Percentiles rank a stretch among this genome's conserved stretches.
Conservation (phyloP, 2,888 invertebrate species). For the Deroplatys truncata region DNA sequence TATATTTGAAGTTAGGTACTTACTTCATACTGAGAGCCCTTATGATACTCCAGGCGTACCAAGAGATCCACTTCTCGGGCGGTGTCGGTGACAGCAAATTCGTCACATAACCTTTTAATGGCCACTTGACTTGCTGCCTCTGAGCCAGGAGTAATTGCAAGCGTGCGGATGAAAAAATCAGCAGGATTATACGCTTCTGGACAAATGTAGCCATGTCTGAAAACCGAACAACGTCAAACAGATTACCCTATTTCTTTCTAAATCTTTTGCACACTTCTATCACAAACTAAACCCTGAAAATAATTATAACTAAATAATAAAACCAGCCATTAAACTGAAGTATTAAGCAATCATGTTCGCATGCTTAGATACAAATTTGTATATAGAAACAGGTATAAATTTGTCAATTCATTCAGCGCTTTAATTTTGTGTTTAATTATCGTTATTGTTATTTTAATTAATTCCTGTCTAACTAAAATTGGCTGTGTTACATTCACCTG, state of each 20-base stretch:
- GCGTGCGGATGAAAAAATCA: constrained; percentile 80
- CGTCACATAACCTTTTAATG: constrained; percentile 69
- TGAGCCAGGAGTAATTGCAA: constrained; percentile 74
- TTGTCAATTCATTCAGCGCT: too few relatives aligned
- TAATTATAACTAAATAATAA: too few relatives aligned
- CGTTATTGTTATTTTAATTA: too few relatives aligned
- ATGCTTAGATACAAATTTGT: too few relatives aligned
- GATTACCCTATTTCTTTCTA: too few relatives aligned
- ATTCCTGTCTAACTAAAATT: too few relatives aligned
- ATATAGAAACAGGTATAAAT: too few relatives aligned
- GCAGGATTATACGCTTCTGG: constrained; percentile 85
- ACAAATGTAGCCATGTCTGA: constrained; percentile 68
- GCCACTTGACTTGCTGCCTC: constrained; percentile 67
- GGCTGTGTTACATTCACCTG: too few relatives aligned
- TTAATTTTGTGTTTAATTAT: too few relatives aligned
- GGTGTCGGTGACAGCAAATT: constrained; percentile 72
- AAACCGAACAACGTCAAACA: constrained; percentile 28
- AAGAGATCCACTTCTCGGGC: constrained; percentile 72
- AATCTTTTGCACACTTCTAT: not conserved
- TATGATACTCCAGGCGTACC: constrained; percentile 67
- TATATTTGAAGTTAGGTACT: not conserved
- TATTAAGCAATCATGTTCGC: too few relatives aligned
- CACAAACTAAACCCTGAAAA: too few relatives aligned
- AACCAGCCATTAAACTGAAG: too few relatives aligned
- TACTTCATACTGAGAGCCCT: constrained; percentile 51